Evolutionary conservation across 30 jellyfish, hydroid and myxozoan species (phyloP), one percentile per base, ranked within the genome.

Genomic region (Hydractinia symbiolongicarpus): DNA sequence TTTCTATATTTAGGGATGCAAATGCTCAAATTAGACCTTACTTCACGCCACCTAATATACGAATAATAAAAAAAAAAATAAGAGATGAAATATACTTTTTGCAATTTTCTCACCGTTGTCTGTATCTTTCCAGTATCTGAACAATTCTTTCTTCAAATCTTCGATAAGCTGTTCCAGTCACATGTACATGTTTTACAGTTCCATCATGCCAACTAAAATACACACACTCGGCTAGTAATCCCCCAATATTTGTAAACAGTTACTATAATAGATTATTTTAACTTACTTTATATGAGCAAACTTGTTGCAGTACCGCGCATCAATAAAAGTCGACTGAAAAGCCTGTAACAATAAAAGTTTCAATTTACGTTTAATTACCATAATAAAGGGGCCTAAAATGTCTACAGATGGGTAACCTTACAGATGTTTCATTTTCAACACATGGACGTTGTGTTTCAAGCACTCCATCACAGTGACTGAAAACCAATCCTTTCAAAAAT

Each of bases 161-260:
- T 54, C 85, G 81, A 61, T 82, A 93, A 90, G 82, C 84, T 55
- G 96, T 90, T 19, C 94, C 99, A 57, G 91, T 94, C 8, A 94
- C 84, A 78, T 94, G 96, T 74, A 94, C 94, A 75, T 94, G 99
- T 89, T 84, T 87, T 4, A 94, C 82, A 62, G 78, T 86, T 44
- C 99, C 99, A 82, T 88, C 99, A 14, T 66, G 81, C 93, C 91
- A 94, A 21, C 99, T 94, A 68, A 9, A 56, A 79, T n/a, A 20
- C 5, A 6, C 19, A 64, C 19, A 30, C 44, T 30, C 2, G 44
- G 44, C 44, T 30, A 30, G 44, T 0, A 11, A 58, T 11, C 19
- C 44, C 2, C 44, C 44, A 30, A 30, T 2, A 30, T 30, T 30
- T 30, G 44, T 30, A 1, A 30, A 30, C 44, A 30, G 44, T 30